Conservation (phyloP, 2,797 vertebrate species). For the Hirundo rustica region DNA sequence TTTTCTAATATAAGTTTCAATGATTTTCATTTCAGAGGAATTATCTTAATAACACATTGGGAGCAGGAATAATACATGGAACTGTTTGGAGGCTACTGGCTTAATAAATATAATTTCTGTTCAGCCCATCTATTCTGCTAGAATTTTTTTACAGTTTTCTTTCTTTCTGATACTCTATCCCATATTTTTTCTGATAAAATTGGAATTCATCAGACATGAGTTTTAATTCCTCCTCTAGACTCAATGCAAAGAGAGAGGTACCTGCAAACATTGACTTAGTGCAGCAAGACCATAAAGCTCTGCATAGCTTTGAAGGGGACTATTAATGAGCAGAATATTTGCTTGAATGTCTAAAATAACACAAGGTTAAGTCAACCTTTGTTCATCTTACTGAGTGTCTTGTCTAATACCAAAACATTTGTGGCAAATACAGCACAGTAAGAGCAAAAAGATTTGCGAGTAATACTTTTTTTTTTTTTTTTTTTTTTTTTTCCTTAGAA, state of each 20-base stretch:
- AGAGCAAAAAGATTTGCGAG: neutral
- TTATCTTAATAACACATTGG: neutral
- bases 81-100: neutral
- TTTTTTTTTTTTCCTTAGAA: neutral
- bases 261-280: neutral
- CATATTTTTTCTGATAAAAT: neutral
- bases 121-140: neutral
- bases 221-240: neutral
- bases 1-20: conserved; percentile 9
- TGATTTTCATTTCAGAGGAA: conserved; percentile 42
- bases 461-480: neutral
- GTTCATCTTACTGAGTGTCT: neutral
- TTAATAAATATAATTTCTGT: neutral
- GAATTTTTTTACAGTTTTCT: neutral
- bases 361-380: neutral
- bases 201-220: neutral
- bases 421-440: neutral
- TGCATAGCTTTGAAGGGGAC: neutral
- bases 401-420: neutral
- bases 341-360: neutral
- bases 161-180: neutral
- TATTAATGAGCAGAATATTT: neutral
- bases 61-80: neutral
- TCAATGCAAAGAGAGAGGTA: neutral
- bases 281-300: neutral